Evolutionary conservation across 2,797 vertebrate species (phyloP).

Genomic region (Echeneis naucrates): DNA sequence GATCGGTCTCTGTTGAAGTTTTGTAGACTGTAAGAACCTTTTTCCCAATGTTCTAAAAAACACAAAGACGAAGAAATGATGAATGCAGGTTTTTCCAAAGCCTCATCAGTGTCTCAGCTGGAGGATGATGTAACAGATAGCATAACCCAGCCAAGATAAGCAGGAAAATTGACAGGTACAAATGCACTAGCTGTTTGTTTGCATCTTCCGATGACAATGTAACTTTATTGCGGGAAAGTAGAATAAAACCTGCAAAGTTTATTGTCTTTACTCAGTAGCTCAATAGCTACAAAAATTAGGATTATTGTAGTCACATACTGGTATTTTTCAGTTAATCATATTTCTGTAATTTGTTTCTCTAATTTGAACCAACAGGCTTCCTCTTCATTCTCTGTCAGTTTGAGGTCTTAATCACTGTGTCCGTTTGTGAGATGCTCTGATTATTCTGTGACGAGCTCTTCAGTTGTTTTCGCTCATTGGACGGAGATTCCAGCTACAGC

Average conservation of each 20-base stretch:
- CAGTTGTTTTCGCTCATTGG: not conserved
- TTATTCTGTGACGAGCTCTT: not conserved
- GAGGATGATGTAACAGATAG: not conserved
- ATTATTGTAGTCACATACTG: conserved; percentile 1
- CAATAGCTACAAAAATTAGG: not conserved
- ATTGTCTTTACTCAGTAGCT: not conserved
- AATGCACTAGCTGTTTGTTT: not conserved
- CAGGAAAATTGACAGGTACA: not conserved
- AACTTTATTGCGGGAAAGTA: not conserved
- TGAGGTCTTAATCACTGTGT: not conserved
- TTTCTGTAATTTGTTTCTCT: not conserved
- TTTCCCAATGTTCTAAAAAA: not conserved
- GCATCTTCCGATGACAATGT: not conserved
- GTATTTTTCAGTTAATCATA: not conserved
- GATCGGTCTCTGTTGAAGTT: not conserved
- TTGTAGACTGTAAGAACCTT: not conserved
- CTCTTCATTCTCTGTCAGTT: not conserved
- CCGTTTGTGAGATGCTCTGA: not conserved
- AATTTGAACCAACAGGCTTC: not conserved
- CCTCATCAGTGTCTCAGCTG: not conserved
- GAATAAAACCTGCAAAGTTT: not conserved
- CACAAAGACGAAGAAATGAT: not conserved
- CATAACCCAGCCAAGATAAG: not conserved
- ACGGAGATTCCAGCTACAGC: not conserved
- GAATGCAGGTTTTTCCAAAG: not conserved